Conservation (phyloP, 2,113 vertebrate genomes). For the Barnardius zonarius region DNA sequence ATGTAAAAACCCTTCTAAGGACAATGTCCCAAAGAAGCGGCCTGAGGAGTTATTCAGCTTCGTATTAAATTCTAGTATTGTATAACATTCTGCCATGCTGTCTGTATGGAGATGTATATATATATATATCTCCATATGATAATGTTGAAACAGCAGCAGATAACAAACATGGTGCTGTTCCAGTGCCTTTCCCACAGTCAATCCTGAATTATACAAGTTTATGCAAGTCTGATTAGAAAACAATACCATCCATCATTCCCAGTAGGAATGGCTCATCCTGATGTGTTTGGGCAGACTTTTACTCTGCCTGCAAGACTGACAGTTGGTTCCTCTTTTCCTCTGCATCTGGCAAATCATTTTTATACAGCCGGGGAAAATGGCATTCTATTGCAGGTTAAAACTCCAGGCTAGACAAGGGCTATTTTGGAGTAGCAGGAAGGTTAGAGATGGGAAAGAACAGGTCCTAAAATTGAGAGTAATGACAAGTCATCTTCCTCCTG, state of each 20-base stretch:
- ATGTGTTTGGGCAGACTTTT: not conserved
- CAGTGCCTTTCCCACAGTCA: not conserved
- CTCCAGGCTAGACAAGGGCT: not conserved
- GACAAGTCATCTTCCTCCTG: not conserved
- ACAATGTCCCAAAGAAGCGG: fast-evolving
- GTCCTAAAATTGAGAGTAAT: not conserved
- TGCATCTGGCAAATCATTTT: not conserved
- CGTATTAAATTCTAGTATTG: not conserved
- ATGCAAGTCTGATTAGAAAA: not conserved
- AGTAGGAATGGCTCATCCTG: not conserved
- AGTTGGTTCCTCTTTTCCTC: not conserved
- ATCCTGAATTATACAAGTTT: constrained; percentile 7
- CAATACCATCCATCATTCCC: not conserved
- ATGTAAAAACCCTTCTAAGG: not conserved
- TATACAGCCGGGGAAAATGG: not conserved
- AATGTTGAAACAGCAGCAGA: not conserved
- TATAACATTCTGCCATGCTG: not conserved
- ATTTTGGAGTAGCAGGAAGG: not conserved
- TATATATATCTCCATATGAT: not conserved
- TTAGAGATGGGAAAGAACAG: not conserved
- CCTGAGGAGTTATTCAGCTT: not conserved
- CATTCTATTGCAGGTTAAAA: not conserved
- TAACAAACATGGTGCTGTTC: not conserved
- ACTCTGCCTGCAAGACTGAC: not conserved
- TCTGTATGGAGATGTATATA: not conserved